A percentile compares a stretch with the other conserved stretches of the same genome.
Conservation (phyloP, 1,140 invertebrate species). For the Cryptotermes secundus region DNA sequence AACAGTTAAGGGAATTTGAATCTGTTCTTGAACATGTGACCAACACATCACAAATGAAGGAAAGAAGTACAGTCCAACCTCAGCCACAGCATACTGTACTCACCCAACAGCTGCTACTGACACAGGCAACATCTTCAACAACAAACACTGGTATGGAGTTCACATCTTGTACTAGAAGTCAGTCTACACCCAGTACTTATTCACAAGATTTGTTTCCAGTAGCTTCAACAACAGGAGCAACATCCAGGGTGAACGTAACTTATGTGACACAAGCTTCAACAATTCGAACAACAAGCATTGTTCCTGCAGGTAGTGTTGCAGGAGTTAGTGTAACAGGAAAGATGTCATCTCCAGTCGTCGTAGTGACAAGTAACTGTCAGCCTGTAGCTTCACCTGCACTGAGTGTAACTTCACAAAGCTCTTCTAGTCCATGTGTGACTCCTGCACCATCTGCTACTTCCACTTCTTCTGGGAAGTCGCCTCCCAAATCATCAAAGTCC, state of each 20-base stretch:
- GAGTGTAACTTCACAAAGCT: constrained; percentile 62
- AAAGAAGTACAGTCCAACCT: constrained; percentile 54
- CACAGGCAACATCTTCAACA: constrained; percentile 1
- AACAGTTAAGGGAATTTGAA: constrained; percentile 78
- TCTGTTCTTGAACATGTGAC: constrained; percentile 71
- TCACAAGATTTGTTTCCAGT: constrained; percentile 4
- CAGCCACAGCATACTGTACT: constrained; percentile 10
- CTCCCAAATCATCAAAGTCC: constrained; percentile 55
- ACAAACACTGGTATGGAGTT: not conserved
- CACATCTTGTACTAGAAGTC: constrained; percentile 1
- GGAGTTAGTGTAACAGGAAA: constrained; percentile 46
- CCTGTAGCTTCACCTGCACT: constrained; percentile 59
- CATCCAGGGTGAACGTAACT: constrained; percentile 21
- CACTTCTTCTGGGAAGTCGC: constrained; percentile 47
- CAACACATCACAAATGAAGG: constrained; percentile 58
- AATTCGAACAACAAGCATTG: constrained; percentile 39
- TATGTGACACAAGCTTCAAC: constrained; percentile 34
- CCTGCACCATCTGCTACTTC: constrained; percentile 52
- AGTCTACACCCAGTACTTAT: constrained; percentile 20
- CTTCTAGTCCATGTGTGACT: constrained; percentile 60
- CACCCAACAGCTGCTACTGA: not conserved
- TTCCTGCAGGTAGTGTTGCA: constrained; percentile 49
- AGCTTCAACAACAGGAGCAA: not conserved
- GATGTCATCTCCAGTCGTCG: constrained; percentile 55
- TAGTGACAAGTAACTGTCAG: constrained; percentile 60